These are phyloP conservation scores for Poeciliopsis turrubarensis DNA, from an alignment of 2,113 vertebrate genomes.

Conservation along the genomic window DNA sequence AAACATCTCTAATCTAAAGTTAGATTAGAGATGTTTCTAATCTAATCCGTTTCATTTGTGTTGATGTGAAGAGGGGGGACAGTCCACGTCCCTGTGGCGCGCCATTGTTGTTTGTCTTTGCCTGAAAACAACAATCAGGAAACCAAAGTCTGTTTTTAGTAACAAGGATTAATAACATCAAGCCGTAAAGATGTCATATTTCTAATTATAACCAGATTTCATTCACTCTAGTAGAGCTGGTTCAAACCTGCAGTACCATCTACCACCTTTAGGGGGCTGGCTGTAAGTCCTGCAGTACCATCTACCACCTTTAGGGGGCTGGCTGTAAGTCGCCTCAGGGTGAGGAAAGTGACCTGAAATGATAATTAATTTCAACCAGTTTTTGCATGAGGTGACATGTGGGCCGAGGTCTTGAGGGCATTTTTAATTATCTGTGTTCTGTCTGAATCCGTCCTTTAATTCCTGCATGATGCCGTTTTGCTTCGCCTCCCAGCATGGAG, in stretches of 20 bases:
- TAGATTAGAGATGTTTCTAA: no score
- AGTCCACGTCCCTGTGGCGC: neutral
- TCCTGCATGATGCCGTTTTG: constrained; percentile 50
- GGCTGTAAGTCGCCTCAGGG: neutral
- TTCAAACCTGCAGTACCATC: neutral
- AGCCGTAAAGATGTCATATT: neutral
- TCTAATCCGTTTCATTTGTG: no score
- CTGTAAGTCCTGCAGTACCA: neutral
- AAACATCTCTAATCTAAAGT: no score
- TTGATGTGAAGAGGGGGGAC: no score
- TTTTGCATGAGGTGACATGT: neutral
- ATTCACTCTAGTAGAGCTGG: neutral
- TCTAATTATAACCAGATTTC: neutral
- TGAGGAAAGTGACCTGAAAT: neutral
- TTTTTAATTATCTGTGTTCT: constrained; percentile 50
- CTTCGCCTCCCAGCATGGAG: constrained; percentile 36
- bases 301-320: neutral
- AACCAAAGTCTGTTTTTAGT: neutral
- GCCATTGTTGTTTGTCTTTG: neutral
- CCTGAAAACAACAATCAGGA: neutral
- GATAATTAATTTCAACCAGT: neutral
- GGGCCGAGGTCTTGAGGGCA: neutral
- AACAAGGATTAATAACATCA: neutral
- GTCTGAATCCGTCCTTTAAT: constrained; percentile 46
- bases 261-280: neutral